phyloP scores from a whole-genome alignment of 1,140 invertebrate species.

The Thalassaphorura encarpata region DNA sequence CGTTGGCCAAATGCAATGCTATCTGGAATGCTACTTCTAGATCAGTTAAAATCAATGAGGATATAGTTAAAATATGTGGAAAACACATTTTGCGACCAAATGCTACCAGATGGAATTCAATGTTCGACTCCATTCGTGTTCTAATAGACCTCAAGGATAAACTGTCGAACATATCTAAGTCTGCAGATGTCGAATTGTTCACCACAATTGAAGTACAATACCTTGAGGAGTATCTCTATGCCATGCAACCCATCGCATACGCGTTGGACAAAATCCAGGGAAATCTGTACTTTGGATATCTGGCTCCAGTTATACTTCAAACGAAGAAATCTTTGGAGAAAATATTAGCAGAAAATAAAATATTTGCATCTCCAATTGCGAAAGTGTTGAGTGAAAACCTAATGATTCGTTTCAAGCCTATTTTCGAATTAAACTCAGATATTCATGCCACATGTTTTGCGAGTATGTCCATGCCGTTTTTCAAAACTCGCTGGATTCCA shows the following conservation, averaged over 20 bases:
- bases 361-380: neutral
- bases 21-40: neutral
- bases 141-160: neutral
- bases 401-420: neutral
- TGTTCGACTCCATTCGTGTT: neutral
- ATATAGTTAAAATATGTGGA: neutral
- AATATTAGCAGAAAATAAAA: neutral
- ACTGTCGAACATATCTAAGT: neutral
- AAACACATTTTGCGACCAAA: neutral
- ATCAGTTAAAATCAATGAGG: neutral
- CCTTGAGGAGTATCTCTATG: neutral
- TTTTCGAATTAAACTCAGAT: neutral
- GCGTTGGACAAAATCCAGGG: neutral
- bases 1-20: constrained; percentile 4
- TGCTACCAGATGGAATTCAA: constrained; percentile 5
- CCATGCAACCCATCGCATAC: constrained; percentile 4
- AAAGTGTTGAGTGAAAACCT: neutral
- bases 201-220: neutral
- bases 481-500: neutral
- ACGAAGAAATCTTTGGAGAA: neutral
- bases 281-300: neutral
- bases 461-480: neutral
- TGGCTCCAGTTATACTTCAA: neutral
- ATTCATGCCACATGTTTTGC: neutral
- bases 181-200: neutral